Percentiles rank a stretch among this genome's conserved stretches.
phyloP scores from a whole-genome alignment of 2,888 invertebrate genomes.

The Phaedon cochleariae region DNA sequence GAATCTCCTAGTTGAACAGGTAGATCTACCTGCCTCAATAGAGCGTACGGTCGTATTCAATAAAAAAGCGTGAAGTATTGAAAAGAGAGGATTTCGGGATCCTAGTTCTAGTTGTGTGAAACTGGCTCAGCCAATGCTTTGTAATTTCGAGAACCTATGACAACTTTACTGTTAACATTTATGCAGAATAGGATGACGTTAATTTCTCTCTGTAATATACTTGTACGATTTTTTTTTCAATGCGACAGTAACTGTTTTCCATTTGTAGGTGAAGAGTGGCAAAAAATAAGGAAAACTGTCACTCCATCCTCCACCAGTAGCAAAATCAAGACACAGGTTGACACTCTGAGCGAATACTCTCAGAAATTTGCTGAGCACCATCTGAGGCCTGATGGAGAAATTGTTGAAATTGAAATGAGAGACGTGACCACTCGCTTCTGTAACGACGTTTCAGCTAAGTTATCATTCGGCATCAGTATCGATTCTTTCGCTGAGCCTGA shows the following conservation, averaged over 20 bases:
- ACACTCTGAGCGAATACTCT: slow-evolving; percentile 40
- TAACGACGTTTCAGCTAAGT: slow-evolving; percentile 66
- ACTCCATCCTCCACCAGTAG: slow-evolving; percentile 54
- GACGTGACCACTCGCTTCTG: slow-evolving; percentile 58
- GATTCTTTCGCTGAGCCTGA: slow-evolving; percentile 65
- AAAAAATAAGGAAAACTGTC: slow-evolving; percentile 52
- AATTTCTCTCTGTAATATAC: neutral
- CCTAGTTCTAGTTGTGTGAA: too few relatives aligned
- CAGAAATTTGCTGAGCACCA: slow-evolving; percentile 43
- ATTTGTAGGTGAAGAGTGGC: slow-evolving; percentile 46
- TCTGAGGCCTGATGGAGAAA: slow-evolving; percentile 40
- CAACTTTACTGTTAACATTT: too few relatives aligned
- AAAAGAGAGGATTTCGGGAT: too few relatives aligned
- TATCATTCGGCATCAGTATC: slow-evolving; percentile 50
- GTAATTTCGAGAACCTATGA: too few relatives aligned
- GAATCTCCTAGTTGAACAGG: too few relatives aligned
- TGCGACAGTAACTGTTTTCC: neutral
- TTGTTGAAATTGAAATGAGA: slow-evolving; percentile 59
- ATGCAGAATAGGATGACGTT: too few relatives aligned
- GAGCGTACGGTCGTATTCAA: too few relatives aligned
- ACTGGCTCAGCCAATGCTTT: too few relatives aligned
- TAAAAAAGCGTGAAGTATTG: too few relatives aligned
- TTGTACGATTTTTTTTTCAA: neutral
- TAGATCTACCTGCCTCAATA: too few relatives aligned
- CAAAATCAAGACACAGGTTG: slow-evolving; percentile 55